Conservation (phyloP, 1,140 invertebrate species). For the Bombus breviceps region DNA sequence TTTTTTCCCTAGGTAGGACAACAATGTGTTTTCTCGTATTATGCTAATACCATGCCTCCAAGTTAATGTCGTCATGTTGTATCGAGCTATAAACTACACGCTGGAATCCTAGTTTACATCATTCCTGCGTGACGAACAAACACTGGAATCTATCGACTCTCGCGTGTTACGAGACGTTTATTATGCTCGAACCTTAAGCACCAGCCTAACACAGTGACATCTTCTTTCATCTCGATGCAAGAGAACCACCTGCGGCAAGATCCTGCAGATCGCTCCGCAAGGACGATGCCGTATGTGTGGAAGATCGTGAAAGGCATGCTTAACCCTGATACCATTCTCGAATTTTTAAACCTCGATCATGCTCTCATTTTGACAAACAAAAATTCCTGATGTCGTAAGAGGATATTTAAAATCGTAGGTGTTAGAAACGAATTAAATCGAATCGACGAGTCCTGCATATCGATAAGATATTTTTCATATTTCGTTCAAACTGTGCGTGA, state of each 20-base stretch:
- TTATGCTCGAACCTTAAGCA: neutral
- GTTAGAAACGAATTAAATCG: no score
- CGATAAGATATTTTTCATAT: no score
- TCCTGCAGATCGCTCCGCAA: neutral
- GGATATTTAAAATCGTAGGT: no score
- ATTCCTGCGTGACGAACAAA: constrained; percentile 13
- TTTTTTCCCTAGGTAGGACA: neutral
- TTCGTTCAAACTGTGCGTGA: no score
- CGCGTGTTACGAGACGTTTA: neutral
- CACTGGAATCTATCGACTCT: constrained; percentile 24
- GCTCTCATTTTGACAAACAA: no score
- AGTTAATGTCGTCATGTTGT: constrained; percentile 13
- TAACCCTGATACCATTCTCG: neutral
- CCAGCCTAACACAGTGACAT: neutral
- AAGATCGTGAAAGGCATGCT: neutral
- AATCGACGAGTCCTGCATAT: no score
- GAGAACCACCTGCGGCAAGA: constrained; percentile 7
- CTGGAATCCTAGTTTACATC: constrained; percentile 43
- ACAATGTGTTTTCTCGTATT: neutral
- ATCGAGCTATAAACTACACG: constrained; percentile 31
- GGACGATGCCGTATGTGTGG: neutral
- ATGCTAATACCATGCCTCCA: constrained; percentile 6
- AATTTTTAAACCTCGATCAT: neutral
- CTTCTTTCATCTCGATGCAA: neutral
- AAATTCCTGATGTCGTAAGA: no score